phyloP scores from a whole-genome alignment of 2,797 vertebrate species.

The Platyrinchus mystaceus region DNA sequence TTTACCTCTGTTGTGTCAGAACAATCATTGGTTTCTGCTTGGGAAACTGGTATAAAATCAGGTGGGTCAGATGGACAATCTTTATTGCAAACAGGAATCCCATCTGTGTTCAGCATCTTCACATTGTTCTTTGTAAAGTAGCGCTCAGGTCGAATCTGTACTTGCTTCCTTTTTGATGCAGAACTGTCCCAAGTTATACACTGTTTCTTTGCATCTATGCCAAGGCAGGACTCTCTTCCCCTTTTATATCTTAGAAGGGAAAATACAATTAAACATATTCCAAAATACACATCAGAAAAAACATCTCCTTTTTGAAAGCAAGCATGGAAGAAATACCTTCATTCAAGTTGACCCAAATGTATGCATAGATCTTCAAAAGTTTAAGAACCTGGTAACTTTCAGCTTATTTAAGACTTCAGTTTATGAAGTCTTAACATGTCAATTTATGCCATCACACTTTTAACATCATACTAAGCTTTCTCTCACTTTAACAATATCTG shows the following conservation, averaged over 20 bases:
- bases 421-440: no score
- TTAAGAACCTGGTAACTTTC: background rate
- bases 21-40: conserved; percentile 26
- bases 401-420: background rate
- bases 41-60: conserved; percentile 80
- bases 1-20: conserved; percentile 72
- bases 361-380: background rate
- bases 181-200: conserved; percentile 82
- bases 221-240: conserved; percentile 86
- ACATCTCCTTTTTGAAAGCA: background rate
- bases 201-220: conserved; percentile 83
- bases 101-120: conserved; percentile 73
- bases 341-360: background rate
- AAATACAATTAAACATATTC: background rate
- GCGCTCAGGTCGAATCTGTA: conserved; percentile 75
- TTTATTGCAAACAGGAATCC: conserved; percentile 49
- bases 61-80: background rate
- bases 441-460: background rate
- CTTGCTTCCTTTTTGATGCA: conserved; percentile 70
- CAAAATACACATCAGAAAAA: background rate
- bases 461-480: background rate
- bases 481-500: background rate
- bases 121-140: conserved; percentile 83
- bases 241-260: conserved; percentile 84
- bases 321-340: background rate